Conservation (phyloP, 2,113 vertebrate species). For the Alexandromys fortis region DNA sequence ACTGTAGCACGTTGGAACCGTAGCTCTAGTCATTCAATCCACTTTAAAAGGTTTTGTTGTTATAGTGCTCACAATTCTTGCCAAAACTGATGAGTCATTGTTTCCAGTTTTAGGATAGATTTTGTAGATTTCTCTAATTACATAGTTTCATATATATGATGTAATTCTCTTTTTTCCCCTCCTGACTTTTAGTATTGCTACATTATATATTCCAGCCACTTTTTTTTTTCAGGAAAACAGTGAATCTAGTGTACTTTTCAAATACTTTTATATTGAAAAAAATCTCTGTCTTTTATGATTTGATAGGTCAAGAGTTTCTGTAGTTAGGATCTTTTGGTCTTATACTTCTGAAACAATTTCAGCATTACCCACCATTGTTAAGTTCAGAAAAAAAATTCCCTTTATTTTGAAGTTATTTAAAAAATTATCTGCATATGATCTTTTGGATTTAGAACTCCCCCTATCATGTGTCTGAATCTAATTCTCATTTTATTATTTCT, state of each 20-base stretch:
- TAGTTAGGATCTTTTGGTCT: slow-evolving; percentile 26
- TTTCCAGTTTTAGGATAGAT: not conserved
- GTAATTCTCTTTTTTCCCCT: not conserved
- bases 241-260: not conserved
- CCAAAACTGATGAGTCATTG: not conserved
- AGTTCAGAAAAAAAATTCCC: not conserved
- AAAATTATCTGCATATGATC: not conserved
- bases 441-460: slow-evolving; percentile 10
- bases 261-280: slow-evolving; percentile 29
- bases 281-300: not conserved
- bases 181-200: slow-evolving; percentile 15
- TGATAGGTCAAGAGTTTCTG: slow-evolving; percentile 7
- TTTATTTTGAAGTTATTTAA: not conserved
- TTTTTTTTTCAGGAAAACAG: slow-evolving; percentile 37
- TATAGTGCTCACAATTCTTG: not conserved
- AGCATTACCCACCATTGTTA: not conserved
- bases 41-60: not conserved
- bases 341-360: not conserved
- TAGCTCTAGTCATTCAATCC: not conserved
- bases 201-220: not conserved
- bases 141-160: not conserved
- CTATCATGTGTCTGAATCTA: slow-evolving; percentile 34
- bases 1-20: not conserved
- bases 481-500: slow-evolving; percentile 43
- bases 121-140: slow-evolving; percentile 24